These are phyloP conservation scores for Heliconius charithonia DNA, from an alignment of 2,888 invertebrate species.

Conservation along the genomic window DNA sequence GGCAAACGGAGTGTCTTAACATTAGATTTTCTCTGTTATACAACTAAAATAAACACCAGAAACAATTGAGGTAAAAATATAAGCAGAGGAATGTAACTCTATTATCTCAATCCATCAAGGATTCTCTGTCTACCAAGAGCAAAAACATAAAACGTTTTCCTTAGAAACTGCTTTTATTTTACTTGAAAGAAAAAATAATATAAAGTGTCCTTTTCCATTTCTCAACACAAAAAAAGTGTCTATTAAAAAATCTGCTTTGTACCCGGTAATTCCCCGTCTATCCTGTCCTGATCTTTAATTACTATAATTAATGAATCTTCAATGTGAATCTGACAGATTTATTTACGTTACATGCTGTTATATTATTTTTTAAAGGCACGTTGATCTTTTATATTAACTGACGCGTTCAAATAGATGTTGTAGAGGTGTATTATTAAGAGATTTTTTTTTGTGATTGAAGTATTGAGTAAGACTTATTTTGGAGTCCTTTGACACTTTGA, in stretches of 20 bases:
- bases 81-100: too few species aligned
- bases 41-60: not conserved
- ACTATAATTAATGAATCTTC: constrained; percentile 54
- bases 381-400: not conserved
- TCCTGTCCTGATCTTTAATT: constrained; percentile 51
- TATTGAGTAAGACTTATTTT: too few species aligned
- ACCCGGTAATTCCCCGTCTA: constrained; percentile 46
- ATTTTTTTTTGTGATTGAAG: not conserved
- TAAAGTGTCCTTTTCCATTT: constrained; percentile 1
- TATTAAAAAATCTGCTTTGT: constrained; percentile 33
- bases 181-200: constrained; percentile 1
- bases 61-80: too few species aligned
- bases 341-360: constrained; percentile 41
- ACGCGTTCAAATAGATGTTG: not conserved
- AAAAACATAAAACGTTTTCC: not conserved
- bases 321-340: constrained; percentile 52
- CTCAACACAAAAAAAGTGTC: constrained; percentile 24
- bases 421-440: not conserved
- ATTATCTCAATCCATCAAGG: too few species aligned
- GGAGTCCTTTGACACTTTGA: too few species aligned
- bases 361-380: not conserved
- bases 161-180: not conserved
- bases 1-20: not conserved
- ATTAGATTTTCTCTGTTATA: not conserved
- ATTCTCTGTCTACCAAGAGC: too few species aligned